Percentiles rank a stretch among this genome's conserved stretches.
Evolutionary conservation across 2,113 vertebrate genomes (phyloP).

Genomic region (Brachypodius melanocephalos): DNA sequence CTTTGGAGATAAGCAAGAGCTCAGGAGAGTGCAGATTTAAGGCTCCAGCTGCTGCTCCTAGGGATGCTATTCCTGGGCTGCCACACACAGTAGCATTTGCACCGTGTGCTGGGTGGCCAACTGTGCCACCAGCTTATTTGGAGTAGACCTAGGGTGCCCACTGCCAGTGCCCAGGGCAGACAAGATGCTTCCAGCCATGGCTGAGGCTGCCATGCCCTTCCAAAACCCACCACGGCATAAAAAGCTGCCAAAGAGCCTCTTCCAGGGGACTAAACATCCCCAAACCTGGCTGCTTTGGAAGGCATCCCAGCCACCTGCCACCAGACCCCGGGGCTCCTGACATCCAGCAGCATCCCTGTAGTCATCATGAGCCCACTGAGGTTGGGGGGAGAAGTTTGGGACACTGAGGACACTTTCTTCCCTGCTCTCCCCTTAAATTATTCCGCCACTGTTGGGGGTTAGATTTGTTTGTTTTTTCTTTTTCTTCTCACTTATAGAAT

Average conservation of each 20-base stretch:
- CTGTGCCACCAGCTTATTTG: background rate
- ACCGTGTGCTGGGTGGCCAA: background rate
- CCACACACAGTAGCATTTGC: background rate
- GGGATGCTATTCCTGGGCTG: background rate
- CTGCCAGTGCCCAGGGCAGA: accelerated
- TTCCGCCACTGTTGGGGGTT: background rate
- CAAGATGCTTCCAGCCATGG: background rate
- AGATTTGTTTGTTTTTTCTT: too few species aligned
- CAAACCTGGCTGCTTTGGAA: background rate
- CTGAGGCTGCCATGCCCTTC: background rate
- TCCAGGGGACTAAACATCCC: background rate
- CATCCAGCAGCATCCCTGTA: background rate
- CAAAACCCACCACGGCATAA: background rate
- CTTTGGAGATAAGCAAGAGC: background rate
- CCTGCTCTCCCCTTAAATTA: slow-evolving; percentile 9
- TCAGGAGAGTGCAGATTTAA: background rate
- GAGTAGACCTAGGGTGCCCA: background rate
- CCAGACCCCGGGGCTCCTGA: accelerated
- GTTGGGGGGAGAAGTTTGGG: background rate
- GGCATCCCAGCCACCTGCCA: background rate
- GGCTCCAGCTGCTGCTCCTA: accelerated
- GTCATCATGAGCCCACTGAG: background rate
- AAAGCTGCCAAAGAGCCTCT: background rate
- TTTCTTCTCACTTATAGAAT: too few species aligned
- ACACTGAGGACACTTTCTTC: background rate